A percentile compares a stretch with the other conserved stretches of the same genome.
Conservation (phyloP, 2,113 vertebrate species). For the Oreotragus oreotragus region DNA sequence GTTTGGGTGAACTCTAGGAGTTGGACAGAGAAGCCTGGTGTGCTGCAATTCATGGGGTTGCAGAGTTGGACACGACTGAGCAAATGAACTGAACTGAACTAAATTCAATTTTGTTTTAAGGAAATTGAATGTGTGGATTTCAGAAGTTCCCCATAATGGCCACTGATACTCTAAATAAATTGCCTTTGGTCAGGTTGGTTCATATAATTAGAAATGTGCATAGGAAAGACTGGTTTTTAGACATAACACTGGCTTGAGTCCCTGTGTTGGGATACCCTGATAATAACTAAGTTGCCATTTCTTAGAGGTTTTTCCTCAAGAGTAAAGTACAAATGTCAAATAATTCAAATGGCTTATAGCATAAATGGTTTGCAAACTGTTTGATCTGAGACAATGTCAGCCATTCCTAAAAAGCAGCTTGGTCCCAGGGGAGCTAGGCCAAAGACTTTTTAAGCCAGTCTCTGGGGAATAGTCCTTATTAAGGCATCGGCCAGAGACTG, state of each 20-base stretch:
- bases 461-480: neutral
- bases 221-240: neutral
- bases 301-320: neutral
- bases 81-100: too few species aligned
- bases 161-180: neutral
- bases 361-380: neutral
- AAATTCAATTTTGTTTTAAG: neutral
- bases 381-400: neutral
- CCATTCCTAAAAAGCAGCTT: neutral
- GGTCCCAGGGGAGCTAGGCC: neutral
- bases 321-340: neutral
- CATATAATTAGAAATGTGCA: neutral
- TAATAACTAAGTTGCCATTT: neutral
- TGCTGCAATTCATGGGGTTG: rapidly evolving
- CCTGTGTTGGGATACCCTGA: neutral
- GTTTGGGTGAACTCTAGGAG: too few species aligned
- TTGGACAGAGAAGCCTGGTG: too few species aligned
- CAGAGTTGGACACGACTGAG: too few species aligned
- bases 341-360: neutral
- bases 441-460: neutral
- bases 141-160: neutral
- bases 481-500: neutral
- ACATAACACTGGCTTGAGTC: neutral
- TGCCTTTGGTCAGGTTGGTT: neutral
- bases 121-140: neutral